A percentile compares a stretch with the other conserved stretches of the same genome.
These are phyloP conservation scores for Nomada goodeniana DNA, from an alignment of 2,888 invertebrate species.

Conservation along the genomic window DNA sequence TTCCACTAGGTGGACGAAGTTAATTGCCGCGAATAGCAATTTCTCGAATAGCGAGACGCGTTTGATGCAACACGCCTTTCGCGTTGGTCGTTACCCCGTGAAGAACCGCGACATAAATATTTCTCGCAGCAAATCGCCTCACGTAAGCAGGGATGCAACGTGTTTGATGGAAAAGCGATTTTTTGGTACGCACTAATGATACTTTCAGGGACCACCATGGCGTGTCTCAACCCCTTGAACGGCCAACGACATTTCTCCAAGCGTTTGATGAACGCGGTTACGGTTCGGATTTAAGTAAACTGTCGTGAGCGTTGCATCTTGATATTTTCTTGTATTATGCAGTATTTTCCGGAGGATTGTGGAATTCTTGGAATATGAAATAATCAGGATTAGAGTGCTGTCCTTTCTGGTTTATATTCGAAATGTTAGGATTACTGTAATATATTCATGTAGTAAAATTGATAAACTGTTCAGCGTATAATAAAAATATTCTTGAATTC, in stretches of 20 bases:
- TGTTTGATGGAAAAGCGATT: conserved; percentile 16
- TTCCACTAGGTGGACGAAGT: conserved; percentile 52
- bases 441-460: too few species aligned
- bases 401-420: too few species aligned
- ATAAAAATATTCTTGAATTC: too few species aligned
- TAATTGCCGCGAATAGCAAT: conserved; percentile 66
- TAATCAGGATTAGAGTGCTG: too few species aligned
- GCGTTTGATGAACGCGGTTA: neutral
- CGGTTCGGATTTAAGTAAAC: neutral
- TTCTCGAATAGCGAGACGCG: conserved; percentile 40
- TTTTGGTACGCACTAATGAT: conserved; percentile 37
- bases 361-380: neutral
- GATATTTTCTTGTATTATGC: neutral
- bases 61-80: conserved; percentile 35
- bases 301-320: neutral
- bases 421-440: too few species aligned
- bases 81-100: conserved; percentile 35
- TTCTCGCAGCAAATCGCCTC: conserved; percentile 12
- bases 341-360: neutral
- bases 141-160: conserved; percentile 10
- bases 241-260: conserved; percentile 1
- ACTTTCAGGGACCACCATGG: conserved; percentile 1
- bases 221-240: conserved; percentile 16
- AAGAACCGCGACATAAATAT: conserved; percentile 18
- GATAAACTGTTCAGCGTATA: too few species aligned